Percentiles rank a stretch among this genome's conserved stretches.
These are phyloP conservation scores for Ceratotherium simum DNA, from an alignment of 2,113 vertebrate genomes.

Conservation along the genomic window DNA sequence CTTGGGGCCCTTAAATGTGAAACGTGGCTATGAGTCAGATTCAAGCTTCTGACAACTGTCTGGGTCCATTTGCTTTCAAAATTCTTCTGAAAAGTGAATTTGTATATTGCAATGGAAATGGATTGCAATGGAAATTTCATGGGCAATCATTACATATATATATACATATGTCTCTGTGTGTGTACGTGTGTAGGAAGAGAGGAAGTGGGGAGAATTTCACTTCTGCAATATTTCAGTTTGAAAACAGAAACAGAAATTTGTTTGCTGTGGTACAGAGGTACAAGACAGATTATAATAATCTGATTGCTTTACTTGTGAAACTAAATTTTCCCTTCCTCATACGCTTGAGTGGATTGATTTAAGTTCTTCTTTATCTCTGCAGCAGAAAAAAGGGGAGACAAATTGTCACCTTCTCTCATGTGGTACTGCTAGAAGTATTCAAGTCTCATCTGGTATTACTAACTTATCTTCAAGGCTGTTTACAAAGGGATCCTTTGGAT, in stretches of 20 bases:
- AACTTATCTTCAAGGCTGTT: conserved; percentile 19
- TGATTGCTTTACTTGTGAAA: conserved; percentile 54
- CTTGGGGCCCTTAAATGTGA: conserved; percentile 17
- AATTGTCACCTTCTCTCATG: neutral
- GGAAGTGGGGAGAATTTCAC: neutral
- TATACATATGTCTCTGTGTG: neutral
- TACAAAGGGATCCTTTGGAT: neutral
- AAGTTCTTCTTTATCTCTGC: conserved; percentile 24
- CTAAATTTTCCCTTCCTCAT: conserved; percentile 35
- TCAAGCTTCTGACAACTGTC: conserved; percentile 23
- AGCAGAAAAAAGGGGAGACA: neutral
- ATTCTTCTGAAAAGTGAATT: neutral
- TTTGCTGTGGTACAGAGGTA: neutral
- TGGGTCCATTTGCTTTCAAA: conserved; percentile 2
- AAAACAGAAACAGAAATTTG: conserved; percentile 47
- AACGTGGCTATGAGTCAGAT: neutral
- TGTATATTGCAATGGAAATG: neutral
- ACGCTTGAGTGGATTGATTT: neutral
- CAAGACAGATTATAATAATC: neutral
- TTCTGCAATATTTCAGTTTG: conserved; percentile 21
- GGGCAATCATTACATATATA: neutral
- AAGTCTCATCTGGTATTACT: neutral
- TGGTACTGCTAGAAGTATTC: neutral
- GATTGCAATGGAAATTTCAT: neutral
- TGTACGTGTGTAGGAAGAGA: neutral